Percentiles rank a stretch among this genome's conserved stretches.
Conservation (phyloP, 2,888 invertebrate genomes). For the Drosophila histrio region DNA sequence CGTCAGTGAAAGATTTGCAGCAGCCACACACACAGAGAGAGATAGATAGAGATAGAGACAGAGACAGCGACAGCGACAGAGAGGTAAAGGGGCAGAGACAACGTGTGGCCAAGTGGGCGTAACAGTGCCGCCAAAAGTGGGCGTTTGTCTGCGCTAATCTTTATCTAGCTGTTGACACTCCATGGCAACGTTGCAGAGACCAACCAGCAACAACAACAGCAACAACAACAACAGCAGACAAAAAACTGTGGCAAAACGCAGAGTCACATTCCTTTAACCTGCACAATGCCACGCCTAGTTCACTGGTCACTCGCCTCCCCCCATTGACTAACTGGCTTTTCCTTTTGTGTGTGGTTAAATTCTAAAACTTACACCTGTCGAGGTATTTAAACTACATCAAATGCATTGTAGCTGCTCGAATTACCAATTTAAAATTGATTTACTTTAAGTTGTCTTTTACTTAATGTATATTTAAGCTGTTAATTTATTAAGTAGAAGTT, state of each 20-base stretch:
- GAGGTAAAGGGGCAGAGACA: constrained; percentile 3
- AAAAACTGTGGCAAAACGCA: constrained; percentile 64
- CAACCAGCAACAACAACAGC: constrained; percentile 37
- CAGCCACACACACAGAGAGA: constrained; percentile 34
- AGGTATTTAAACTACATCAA: constrained; percentile 7
- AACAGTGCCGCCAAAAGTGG: constrained; percentile 71
- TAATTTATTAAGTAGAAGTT: too few relatives aligned
- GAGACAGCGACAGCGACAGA: neutral
- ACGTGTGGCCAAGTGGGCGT: constrained; percentile 68
- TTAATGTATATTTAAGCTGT: too few relatives aligned
- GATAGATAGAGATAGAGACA: neutral
- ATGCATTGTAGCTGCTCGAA: too few relatives aligned
- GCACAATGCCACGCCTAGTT: neutral
- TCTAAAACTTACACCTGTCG: constrained; percentile 35
- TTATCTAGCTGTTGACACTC: constrained; percentile 81
- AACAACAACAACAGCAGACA: constrained; percentile 27
- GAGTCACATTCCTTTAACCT: constrained; percentile 64
- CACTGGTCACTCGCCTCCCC: constrained; percentile 1
- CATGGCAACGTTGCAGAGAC: constrained; percentile 66
- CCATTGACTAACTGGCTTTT: constrained; percentile 32
- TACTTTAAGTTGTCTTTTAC: too few relatives aligned
- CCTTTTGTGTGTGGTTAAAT: constrained; percentile 34
- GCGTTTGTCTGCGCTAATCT: constrained; percentile 79
- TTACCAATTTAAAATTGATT: too few relatives aligned
- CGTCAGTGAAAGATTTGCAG: constrained; percentile 75